These are phyloP conservation scores for Adrianichthys oophorus DNA, from an alignment of 2,797 vertebrate species.

Conservation along the genomic window DNA sequence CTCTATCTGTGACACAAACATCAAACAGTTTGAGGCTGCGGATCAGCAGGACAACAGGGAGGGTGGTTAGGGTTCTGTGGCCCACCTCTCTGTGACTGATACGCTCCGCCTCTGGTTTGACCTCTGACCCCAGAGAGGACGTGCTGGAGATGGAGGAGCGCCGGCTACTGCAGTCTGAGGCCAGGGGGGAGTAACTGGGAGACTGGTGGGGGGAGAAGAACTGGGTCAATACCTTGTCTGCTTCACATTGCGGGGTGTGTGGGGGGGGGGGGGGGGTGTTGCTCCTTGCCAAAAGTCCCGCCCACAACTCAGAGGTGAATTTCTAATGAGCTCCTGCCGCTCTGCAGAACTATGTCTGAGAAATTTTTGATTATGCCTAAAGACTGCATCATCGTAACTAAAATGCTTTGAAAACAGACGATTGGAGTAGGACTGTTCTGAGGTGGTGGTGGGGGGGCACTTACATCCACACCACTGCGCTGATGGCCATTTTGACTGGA, in stretches of 20 bases:
- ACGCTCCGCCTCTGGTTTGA: constrained; percentile 74
- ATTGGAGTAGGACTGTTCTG: too few species aligned
- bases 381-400: too few species aligned
- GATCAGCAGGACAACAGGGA: not conserved
- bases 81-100: constrained; percentile 85
- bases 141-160: constrained; percentile 86
- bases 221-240: too few species aligned
- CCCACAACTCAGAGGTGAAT: too few species aligned
- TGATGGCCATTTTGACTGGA: constrained; percentile 66
- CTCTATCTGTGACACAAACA: constrained; percentile 84
- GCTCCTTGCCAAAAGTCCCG: too few species aligned
- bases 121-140: constrained; percentile 77
- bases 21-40: not conserved
- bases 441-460: constrained; percentile 12
- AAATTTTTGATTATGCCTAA: too few species aligned
- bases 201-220: constrained; percentile 64
- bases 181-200: constrained; percentile 74
- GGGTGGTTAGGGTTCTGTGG: not conserved
- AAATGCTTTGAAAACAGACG: too few species aligned
- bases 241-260: too few species aligned
- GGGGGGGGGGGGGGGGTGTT: too few species aligned
- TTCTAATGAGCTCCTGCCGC: too few species aligned
- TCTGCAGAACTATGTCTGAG: too few species aligned
- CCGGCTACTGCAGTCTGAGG: constrained; percentile 84
- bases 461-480: constrained; percentile 79